Percentiles rank a stretch among this genome's conserved stretches.
phyloP scores from a whole-genome alignment of 2,888 invertebrate species.

The Salpingus planirostris region DNA sequence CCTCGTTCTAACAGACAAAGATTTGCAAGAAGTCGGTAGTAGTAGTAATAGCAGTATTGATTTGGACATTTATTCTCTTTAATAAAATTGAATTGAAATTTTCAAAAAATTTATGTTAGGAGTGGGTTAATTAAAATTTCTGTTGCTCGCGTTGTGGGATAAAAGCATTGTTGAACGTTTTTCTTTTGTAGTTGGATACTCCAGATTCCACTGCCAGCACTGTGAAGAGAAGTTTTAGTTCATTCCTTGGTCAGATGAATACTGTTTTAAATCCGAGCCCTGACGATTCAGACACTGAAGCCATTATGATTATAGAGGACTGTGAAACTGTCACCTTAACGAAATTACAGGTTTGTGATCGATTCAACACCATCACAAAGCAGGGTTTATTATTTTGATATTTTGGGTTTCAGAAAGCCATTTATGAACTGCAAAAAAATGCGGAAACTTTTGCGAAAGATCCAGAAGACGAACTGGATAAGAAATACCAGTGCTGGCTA shows the following conservation, averaged over 20 bases:
- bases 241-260: constrained; percentile 62
- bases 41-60: too few species aligned
- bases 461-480: constrained; percentile 47
- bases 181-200: constrained; percentile 63
- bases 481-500: constrained; percentile 52
- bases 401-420: too few species aligned
- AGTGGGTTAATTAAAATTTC: not conserved
- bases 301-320: constrained; percentile 56
- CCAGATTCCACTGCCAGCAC: constrained; percentile 62
- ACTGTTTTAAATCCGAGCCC: constrained; percentile 60
- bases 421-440: constrained; percentile 62
- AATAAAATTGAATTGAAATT: too few species aligned
- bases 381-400: too few species aligned
- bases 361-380: too few species aligned
- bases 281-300: constrained; percentile 61
- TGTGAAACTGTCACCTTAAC: constrained; percentile 57
- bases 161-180: constrained; percentile 21
- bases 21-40: too few species aligned
- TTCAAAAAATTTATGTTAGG: constrained; percentile 11
- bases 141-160: too few species aligned
- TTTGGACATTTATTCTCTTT: too few species aligned
- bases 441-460: constrained; percentile 65
- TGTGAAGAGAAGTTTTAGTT: constrained; percentile 64
- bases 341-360: too few species aligned
- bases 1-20: too few species aligned